Percentiles rank a stretch among this genome's conserved stretches.
Evolutionary conservation across 2,888 invertebrate species (phyloP).

Genomic region (Neoitamus cyanurus): DNA sequence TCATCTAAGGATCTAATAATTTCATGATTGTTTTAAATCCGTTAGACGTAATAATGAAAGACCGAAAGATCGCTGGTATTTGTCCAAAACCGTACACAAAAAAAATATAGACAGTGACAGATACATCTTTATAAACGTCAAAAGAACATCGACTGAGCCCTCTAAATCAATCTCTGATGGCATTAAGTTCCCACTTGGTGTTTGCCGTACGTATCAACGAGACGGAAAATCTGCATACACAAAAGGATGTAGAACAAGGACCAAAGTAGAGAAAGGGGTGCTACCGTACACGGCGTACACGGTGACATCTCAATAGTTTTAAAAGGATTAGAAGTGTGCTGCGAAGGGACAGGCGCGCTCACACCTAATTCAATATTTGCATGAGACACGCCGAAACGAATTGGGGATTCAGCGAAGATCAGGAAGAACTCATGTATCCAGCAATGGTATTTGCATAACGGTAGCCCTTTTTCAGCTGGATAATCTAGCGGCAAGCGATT

Average conservation of each 20-base stretch:
- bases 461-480: not conserved
- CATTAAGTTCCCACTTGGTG: constrained; percentile 29
- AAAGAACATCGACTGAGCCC: constrained; percentile 41
- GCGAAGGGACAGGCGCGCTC: not conserved
- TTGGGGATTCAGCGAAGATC: not conserved
- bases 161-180: constrained; percentile 33
- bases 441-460: not conserved
- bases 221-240: constrained; percentile 46
- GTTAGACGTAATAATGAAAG: not conserved
- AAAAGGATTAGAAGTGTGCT: constrained; percentile 38
- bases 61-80: not conserved
- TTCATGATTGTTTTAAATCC: no score
- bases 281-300: not conserved
- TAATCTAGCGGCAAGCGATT: not conserved
- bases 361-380: constrained; percentile 47
- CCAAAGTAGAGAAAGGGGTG: constrained; percentile 26
- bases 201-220: constrained; percentile 43
- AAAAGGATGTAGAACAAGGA: constrained; percentile 37
- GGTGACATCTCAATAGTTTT: constrained; percentile 44
- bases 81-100: not conserved
- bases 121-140: constrained; percentile 38
- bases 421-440: not conserved
- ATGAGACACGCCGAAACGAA: constrained; percentile 40
- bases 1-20: no score
- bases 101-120: no score